phyloP scores from a whole-genome alignment of 2,797 vertebrate genomes.

The Lateolabrax maculatus region DNA sequence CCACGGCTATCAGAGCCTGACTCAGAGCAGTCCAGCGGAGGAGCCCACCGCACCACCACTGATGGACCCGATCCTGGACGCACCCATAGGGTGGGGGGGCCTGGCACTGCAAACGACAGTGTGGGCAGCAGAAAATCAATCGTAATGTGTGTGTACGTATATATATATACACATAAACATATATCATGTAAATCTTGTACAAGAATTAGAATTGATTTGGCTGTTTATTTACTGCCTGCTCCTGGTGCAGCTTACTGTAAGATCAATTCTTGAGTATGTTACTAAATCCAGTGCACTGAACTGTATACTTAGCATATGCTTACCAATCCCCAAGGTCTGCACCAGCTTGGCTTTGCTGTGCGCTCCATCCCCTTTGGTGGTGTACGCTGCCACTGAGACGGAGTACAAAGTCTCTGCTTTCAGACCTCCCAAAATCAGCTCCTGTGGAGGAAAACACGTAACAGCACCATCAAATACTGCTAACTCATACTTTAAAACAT shows the following conservation, averaged over 20 bases:
- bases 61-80: constrained; percentile 87
- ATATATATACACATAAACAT: constrained; percentile 34
- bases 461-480: constrained; percentile 35
- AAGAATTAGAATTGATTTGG: constrained; percentile 70
- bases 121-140: constrained; percentile 63
- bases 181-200: constrained; percentile 59
- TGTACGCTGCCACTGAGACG: constrained; percentile 89
- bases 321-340: constrained; percentile 91
- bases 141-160: neutral
- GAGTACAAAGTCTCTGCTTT: constrained; percentile 93
- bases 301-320: constrained; percentile 66
- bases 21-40: constrained; percentile 73
- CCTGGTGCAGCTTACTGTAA: constrained; percentile 48
- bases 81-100: constrained; percentile 89
- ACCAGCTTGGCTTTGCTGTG: constrained; percentile 93
- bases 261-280: constrained; percentile 68
- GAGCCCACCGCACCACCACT: constrained; percentile 90
- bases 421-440: constrained; percentile 91
- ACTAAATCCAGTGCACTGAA: constrained; percentile 67
- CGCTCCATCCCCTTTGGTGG: constrained; percentile 91
- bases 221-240: constrained; percentile 64
- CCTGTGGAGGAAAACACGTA: constrained; percentile 77
- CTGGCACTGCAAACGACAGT: constrained; percentile 87
- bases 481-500: constrained; percentile 5
- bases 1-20: constrained; percentile 62